Evolutionary conservation across 2,113 vertebrate species (phyloP).

Genomic region (Procavia capensis): DNA sequence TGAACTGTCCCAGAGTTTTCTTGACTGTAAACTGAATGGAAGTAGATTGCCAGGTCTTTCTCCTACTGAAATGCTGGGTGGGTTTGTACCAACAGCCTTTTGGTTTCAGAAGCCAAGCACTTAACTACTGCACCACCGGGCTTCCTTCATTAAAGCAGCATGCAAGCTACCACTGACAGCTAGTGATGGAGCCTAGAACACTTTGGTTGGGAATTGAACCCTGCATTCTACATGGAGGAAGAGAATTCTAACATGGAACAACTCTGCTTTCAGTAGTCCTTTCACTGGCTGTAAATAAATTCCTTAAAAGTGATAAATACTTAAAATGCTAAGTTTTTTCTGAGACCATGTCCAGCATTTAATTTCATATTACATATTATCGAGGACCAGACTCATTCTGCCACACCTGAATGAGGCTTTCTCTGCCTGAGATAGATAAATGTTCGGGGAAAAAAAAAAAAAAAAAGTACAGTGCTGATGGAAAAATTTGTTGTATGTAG

Average conservation of each 20-base stretch:
- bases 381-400: not conserved
- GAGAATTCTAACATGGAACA: not conserved
- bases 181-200: not conserved
- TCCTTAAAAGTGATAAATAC: slow-evolving; percentile 16
- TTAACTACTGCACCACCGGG: not conserved
- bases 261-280: not conserved
- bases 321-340: not conserved
- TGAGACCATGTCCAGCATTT: not conserved
- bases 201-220: not conserved
- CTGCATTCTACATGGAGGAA: not conserved
- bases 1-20: not conserved
- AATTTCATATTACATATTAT: not conserved
- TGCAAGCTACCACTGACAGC: not conserved
- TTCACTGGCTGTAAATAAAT: not conserved
- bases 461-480: not conserved
- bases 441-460: slow-evolving; percentile 14
- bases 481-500: not conserved
- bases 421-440: slow-evolving; percentile 1
- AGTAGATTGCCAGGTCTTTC: not conserved
- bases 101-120: not conserved
- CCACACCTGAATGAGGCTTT: not conserved
- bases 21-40: not conserved
- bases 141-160: not conserved
- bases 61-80: not conserved
- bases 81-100: not conserved